A percentile compares a stretch with the other conserved stretches of the same genome.
Conservation (phyloP, 1,140 invertebrate species). For the Odontomachus brunneus region DNA sequence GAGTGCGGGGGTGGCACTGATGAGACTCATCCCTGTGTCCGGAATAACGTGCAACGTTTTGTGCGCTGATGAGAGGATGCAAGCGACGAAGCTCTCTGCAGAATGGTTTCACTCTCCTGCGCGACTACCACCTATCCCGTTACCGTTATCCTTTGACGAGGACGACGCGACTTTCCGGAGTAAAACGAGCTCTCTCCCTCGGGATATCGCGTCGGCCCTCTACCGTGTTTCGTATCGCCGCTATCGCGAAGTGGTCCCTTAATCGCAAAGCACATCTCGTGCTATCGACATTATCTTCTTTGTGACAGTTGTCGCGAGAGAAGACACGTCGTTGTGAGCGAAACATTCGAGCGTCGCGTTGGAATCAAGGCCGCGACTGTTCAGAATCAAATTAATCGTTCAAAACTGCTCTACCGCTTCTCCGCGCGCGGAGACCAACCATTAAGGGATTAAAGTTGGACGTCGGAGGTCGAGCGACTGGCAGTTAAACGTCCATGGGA, state of each 20-base stretch:
- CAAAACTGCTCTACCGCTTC: background rate
- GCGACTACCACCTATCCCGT: constrained; percentile 10
- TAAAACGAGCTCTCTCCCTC: background rate
- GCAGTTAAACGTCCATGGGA: constrained; percentile 16
- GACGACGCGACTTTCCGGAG: background rate
- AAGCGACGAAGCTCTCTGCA: background rate
- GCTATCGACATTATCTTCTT: background rate
- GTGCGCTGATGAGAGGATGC: background rate
- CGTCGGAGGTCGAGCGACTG: background rate
- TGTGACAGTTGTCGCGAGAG: background rate
- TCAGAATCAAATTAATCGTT: constrained; percentile 18
- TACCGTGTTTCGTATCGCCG: background rate
- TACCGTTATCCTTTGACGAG: constrained; percentile 27
- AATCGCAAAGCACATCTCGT: background rate
- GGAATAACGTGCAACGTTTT: constrained; percentile 6
- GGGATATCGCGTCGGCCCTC: background rate
- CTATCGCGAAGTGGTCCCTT: background rate
- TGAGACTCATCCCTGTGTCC: constrained; percentile 15
- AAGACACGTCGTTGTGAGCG: background rate
- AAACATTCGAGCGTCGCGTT: too few species aligned
- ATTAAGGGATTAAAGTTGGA: constrained; percentile 24
- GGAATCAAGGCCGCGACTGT: too few species aligned
- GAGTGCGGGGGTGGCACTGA: constrained; percentile 39
- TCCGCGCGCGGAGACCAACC: too few species aligned
- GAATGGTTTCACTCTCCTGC: constrained; percentile 10